phyloP scores from a whole-genome alignment of 2,113 vertebrate genomes.

The Zosterops pallidus region DNA sequence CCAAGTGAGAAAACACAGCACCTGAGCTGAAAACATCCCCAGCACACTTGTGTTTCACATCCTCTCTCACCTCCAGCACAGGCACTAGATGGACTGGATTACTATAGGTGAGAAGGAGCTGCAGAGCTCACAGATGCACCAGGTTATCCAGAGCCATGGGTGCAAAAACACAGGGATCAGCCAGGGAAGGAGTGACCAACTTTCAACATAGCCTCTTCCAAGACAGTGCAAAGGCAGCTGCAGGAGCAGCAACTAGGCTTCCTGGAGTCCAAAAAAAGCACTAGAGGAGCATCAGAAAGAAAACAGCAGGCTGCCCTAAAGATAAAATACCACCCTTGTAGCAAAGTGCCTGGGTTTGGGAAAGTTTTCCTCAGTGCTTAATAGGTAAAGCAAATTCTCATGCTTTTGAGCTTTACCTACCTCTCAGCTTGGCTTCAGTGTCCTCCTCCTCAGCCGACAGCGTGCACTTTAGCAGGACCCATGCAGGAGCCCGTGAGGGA shows the following conservation, averaged over 20 bases:
- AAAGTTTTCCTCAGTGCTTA: not conserved
- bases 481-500: not conserved
- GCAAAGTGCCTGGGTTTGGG: not conserved
- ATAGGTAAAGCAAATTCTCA: not conserved
- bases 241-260: not conserved
- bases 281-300: not conserved
- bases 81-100: not conserved
- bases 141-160: not conserved
- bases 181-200: rapidly evolving
- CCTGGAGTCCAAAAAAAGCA: not conserved
- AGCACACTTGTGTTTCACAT: not conserved
- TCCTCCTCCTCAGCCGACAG: rapidly evolving
- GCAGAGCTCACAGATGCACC: not conserved
- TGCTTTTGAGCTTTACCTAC: not conserved
- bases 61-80: not conserved
- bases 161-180: not conserved
- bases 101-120: not conserved
- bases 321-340: not conserved
- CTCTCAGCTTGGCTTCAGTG: not conserved
- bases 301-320: not conserved
- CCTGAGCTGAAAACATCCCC: not conserved
- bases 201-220: not conserved
- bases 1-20: rapidly evolving
- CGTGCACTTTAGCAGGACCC: rapidly evolving
- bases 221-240: not conserved